phyloP scores from a whole-genome alignment of 2,113 vertebrate genomes.

The Dissostichus mawsoni region DNA sequence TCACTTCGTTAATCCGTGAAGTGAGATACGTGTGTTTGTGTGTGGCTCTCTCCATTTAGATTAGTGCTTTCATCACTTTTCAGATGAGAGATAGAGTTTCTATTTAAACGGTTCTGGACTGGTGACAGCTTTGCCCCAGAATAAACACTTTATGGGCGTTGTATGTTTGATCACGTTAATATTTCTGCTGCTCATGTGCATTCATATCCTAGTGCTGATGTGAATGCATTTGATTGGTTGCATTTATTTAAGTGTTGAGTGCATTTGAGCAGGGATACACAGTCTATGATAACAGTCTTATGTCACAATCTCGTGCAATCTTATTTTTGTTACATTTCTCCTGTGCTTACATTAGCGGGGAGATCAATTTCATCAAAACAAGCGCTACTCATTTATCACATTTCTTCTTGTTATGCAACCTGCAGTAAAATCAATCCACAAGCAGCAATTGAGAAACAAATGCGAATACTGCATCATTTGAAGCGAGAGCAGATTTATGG shows the following conservation, averaged over 20 bases:
- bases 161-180: slow-evolving; percentile 20
- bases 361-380: not conserved
- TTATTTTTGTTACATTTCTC: slow-evolving; percentile 7
- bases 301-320: not conserved
- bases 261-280: not conserved
- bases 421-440: not conserved
- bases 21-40: slow-evolving; percentile 39
- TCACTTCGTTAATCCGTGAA: slow-evolving; percentile 60
- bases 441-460: not conserved
- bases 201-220: slow-evolving; percentile 1
- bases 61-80: slow-evolving; percentile 62
- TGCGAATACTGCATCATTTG: no score
- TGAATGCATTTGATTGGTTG: not conserved
- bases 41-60: slow-evolving; percentile 57
- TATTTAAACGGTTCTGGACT: slow-evolving; percentile 19
- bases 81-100: slow-evolving; percentile 39
- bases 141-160: slow-evolving; percentile 31
- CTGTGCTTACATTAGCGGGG: not conserved
- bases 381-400: not conserved
- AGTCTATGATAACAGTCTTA: no score
- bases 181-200: slow-evolving; percentile 5
- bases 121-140: slow-evolving; percentile 15
- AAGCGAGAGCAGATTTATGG: not conserved
- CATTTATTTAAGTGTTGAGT: not conserved
- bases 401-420: not conserved